Percentiles rank a stretch among this genome's conserved stretches.
Evolutionary conservation across 2,113 vertebrate species (phyloP).

Genomic region (Albula glossodonta): DNA sequence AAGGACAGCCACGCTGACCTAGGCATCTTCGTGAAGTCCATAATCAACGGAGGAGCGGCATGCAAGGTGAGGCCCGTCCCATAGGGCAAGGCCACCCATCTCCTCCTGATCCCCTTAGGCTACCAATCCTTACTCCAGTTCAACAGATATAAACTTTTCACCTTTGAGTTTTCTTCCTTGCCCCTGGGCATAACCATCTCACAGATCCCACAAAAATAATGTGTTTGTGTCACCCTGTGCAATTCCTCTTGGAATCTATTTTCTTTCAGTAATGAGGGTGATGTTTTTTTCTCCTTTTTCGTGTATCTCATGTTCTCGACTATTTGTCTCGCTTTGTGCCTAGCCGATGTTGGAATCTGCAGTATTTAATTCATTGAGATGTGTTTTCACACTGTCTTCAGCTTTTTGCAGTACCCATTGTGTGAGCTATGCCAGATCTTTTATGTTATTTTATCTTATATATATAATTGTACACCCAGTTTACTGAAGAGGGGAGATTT

Average conservation of each 20-base stretch:
- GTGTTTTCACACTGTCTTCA: neutral
- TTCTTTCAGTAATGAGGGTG: neutral
- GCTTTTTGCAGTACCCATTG: neutral
- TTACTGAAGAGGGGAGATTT: neutral
- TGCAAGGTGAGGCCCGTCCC: conserved; percentile 80
- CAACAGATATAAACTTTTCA: neutral
- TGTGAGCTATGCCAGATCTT: neutral
- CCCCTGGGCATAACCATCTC: no score
- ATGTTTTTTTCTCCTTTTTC: neutral
- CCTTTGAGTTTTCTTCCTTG: neutral
- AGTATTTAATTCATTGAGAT: neutral
- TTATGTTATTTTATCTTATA: neutral
- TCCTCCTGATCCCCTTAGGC: neutral
- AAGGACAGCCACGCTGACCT: conserved; percentile 94
- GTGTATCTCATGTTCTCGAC: neutral
- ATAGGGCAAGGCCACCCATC: neutral
- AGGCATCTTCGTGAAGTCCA: conserved; percentile 98
- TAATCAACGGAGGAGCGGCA: conserved; percentile 95
- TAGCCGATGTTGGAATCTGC: no score
- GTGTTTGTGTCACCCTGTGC: no score
- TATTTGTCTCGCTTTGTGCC: neutral
- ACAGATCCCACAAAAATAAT: no score
- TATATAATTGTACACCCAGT: neutral
- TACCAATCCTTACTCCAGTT: neutral
- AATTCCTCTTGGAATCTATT: neutral